Base-by-base conservation (phyloP, 1,140 invertebrate species). In the roundworm (Caenorhabditis elegans) region DNA sequence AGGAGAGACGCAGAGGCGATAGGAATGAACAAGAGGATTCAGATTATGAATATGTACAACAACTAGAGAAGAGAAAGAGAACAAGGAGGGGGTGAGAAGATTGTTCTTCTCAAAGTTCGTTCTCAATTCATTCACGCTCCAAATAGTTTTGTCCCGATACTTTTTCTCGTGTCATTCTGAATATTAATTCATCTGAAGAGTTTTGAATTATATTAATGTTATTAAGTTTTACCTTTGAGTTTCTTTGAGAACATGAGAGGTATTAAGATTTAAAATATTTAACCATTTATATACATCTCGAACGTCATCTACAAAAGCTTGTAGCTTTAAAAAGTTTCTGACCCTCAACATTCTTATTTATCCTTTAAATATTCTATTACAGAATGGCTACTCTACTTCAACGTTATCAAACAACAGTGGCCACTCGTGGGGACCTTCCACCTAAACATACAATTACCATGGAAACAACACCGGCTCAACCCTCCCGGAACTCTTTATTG, bases 121-220 rank as follows among this genome's bases (percentile, higher is more conserved):
- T 53, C 39, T 43, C 49, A 13, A 70, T 39, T 70, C 60, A 70
- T 70, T 70, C 19, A 70, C 60, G 60, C 60, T 70, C 60, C 43
- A 70, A 31, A 70, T 70, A 70, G 5, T 60, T 31, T 34, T 4
- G 15, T 60, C 8, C 13, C 8, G 10, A 53, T 11, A 17, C 49
- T 15, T 53, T 11, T 53, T 53, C 11, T 53, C 49, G 1, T 5
- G 47, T 49, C n/a, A 6, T 49, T 49, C 47, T 13, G 46, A n/a
- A n/a, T 48, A 17, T 48, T 53, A 53, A 6, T 5, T 2, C 1
- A 53, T 24, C 24, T 53, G 49, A 53, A 53, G 22, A 24, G 11
- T 53, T 22, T 53, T 26, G 46, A 48, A 10, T n/a, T n/a, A n/a
- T n/a, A n/a, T n/a, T n/a, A n/a, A n/a, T n/a, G n/a, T n/a, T n/a